phyloP scores from a whole-genome alignment of 2,113 vertebrate species.

The Pachycephala philippinensis region DNA sequence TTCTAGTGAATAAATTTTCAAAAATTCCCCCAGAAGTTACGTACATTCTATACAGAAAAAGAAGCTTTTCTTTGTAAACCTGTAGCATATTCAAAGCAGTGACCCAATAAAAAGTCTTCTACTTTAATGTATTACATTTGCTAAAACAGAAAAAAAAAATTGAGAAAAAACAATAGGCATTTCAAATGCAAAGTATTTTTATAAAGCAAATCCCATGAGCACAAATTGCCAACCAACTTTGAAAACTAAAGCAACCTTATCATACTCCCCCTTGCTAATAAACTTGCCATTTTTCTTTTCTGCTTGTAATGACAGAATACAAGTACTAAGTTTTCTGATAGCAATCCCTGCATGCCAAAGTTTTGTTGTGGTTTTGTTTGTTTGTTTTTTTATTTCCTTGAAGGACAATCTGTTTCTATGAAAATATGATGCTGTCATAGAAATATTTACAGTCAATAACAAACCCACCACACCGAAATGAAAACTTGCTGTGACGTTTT shows the following conservation, averaged over 20 bases:
- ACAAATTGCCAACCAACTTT: background rate
- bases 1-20: background rate
- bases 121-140: background rate
- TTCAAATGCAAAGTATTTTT: background rate
- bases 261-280: background rate
- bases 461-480: background rate
- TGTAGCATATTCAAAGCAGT: background rate
- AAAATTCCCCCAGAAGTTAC: background rate
- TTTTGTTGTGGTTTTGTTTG: background rate
- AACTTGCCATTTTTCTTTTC: background rate
- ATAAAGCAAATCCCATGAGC: background rate
- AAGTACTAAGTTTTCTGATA: background rate
- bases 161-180: background rate
- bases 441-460: background rate
- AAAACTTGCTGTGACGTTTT: background rate
- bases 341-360: background rate
- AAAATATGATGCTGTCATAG: background rate
- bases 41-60: background rate
- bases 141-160: background rate
- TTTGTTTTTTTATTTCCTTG: background rate
- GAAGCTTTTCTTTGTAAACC: background rate
- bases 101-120: background rate
- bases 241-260: background rate
- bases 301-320: background rate
- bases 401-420: background rate